Conservation (phyloP, 2,797 vertebrate genomes). For the Falco columbarius region DNA sequence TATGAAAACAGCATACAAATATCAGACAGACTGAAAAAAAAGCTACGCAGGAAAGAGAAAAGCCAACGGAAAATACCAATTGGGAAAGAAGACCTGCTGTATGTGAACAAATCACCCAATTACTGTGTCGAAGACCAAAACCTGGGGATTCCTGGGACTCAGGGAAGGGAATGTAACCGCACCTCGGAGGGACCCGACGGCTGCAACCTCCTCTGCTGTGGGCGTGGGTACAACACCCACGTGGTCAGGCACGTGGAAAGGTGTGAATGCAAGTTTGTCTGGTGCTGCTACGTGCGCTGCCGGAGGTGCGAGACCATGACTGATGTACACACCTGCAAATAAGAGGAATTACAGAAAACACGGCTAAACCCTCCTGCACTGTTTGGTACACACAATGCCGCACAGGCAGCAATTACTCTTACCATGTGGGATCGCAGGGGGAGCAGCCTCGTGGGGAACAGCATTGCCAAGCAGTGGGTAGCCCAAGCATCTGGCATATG, state of each 20-base stretch:
- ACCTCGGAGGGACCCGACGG: slow-evolving; percentile 85
- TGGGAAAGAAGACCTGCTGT: slow-evolving; percentile 86
- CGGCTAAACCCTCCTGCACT: rapidly evolving
- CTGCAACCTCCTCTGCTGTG: slow-evolving; percentile 95
- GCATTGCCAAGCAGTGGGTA: not conserved
- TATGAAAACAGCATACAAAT: slow-evolving; percentile 93
- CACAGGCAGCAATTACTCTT: not conserved
- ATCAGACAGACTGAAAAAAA: slow-evolving; percentile 83
- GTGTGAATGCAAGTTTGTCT: slow-evolving; percentile 96
- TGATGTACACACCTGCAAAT: slow-evolving; percentile 96
- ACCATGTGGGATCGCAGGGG: not conserved
- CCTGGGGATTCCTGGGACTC: slow-evolving; percentile 87
- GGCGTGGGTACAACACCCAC: slow-evolving; percentile 94
- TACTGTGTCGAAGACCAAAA: slow-evolving; percentile 91
- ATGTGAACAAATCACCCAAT: slow-evolving; percentile 92
- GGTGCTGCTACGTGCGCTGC: slow-evolving; percentile 98
- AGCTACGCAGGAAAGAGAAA: slow-evolving; percentile 85
- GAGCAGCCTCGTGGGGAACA: not conserved
- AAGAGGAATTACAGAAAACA: not conserved
- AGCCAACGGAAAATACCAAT: slow-evolving; percentile 79
- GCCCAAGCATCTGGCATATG: not conserved
- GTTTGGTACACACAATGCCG: rapidly evolving
- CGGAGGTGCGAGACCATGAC: slow-evolving; percentile 94
- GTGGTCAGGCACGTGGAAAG: slow-evolving; percentile 90
- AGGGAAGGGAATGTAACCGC: slow-evolving; percentile 91